phyloP scores from a whole-genome alignment of 2,888 invertebrate genomes.

The Camptogramma bilineatum region DNA sequence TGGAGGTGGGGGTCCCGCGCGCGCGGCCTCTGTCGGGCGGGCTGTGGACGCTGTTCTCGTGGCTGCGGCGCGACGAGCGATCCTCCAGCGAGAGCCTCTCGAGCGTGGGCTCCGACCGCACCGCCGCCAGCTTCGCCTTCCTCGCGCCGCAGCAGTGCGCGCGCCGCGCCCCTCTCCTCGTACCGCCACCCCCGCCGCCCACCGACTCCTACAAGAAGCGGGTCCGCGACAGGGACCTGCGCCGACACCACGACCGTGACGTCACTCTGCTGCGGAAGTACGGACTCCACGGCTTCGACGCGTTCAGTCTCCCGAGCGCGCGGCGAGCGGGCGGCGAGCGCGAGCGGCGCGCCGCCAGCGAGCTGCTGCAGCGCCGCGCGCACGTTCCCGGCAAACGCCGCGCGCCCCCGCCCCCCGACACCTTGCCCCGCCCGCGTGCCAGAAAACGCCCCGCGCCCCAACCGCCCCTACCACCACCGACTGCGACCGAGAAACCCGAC shows the following conservation, averaged over 20 bases:
- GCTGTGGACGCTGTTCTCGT: conserved; percentile 88
- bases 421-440: conserved; percentile 53
- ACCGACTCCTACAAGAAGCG: conserved; percentile 88
- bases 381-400: conserved; percentile 92
- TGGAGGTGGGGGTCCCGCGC: conserved; percentile 62
- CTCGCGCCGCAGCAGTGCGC: conserved; percentile 84
- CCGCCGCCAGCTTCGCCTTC: conserved; percentile 90
- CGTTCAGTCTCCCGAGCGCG: conserved; percentile 64
- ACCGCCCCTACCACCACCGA: conserved; percentile 53
- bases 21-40: conserved; percentile 79
- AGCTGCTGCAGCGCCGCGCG: conserved; percentile 85
- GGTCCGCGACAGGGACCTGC: conserved; percentile 85
- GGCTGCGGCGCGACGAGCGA: conserved; percentile 88
- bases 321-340: conserved; percentile 80
- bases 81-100: conserved; percentile 84
- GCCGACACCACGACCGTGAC: conserved; percentile 85
- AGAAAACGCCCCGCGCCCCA: conserved; percentile 85
- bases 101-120: conserved; percentile 89
- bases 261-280: conserved; percentile 88
- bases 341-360: conserved; percentile 86
- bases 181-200: conserved; percentile 83
- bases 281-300: conserved; percentile 79
- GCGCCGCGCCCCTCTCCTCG: conserved; percentile 67
- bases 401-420: conserved; percentile 88
- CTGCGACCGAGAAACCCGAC: conserved; percentile 15